A percentile compares a stretch with the other conserved stretches of the same genome.
These are phyloP conservation scores for Anolis carolinensis DNA, from an alignment of 2,113 vertebrate genomes.

Conservation along the genomic window DNA sequence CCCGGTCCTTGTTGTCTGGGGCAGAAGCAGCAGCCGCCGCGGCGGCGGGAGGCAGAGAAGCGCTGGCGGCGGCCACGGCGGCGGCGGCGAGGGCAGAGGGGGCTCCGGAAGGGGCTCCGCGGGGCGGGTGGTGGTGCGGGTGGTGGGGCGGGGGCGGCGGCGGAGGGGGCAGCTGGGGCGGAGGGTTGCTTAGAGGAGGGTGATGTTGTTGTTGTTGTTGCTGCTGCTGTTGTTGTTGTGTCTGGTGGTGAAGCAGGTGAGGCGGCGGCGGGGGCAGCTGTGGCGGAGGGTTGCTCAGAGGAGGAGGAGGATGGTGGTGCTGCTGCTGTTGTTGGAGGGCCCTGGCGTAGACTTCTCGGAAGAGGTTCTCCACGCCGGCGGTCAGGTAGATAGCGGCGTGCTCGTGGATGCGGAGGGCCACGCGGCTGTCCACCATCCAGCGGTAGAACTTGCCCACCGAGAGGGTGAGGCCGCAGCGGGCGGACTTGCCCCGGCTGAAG, in stretches of 20 bases:
- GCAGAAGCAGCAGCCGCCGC: not conserved
- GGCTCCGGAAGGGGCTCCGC: constrained; percentile 41
- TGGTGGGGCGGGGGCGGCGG: not conserved
- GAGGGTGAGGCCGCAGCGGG: constrained; percentile 91
- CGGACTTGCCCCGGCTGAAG: constrained; percentile 91
- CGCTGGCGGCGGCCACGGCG: not conserved
- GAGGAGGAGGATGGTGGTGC: too few relatives aligned
- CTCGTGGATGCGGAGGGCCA: constrained; percentile 93
- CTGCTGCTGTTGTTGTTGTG: not conserved
- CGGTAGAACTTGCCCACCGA: constrained; percentile 95
- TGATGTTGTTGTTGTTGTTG: not conserved
- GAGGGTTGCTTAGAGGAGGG: too few relatives aligned
- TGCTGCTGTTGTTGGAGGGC: constrained; percentile 64
- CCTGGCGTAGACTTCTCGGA: constrained; percentile 88
- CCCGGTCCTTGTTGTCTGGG: constrained; percentile 48
- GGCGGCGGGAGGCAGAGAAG: not conserved
- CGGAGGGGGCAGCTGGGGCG: not conserved
- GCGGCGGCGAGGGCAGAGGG: constrained; percentile 33
- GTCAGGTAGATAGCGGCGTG: constrained; percentile 96
- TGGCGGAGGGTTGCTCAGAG: too few relatives aligned
- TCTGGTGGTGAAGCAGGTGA: constrained; percentile 35
- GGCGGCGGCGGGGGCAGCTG: constrained; percentile 44
- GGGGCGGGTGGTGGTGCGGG: not conserved
- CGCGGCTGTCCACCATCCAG: constrained; percentile 96
- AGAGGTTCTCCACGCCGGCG: constrained; percentile 91